Evolutionary conservation across 2,797 vertebrate genomes (phyloP).

Genomic region (Manis pentadactyla): DNA sequence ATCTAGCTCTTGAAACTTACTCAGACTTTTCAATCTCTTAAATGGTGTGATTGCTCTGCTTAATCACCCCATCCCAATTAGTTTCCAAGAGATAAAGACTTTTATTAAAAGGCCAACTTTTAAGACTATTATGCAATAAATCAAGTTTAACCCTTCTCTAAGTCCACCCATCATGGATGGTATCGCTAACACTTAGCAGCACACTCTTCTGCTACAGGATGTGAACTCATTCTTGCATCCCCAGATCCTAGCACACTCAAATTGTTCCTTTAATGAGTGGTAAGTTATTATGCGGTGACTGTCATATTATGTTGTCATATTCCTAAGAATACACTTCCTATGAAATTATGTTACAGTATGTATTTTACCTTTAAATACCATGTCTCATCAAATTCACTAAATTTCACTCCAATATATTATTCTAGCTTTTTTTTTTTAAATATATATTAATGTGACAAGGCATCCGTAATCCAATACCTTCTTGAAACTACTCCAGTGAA

Average conservation of each 20-base stretch:
- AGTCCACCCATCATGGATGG: background rate
- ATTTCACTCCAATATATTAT: background rate
- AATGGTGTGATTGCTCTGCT: background rate
- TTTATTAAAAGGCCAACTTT: background rate
- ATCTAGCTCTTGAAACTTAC: background rate
- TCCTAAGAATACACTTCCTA: background rate
- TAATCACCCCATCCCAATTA: background rate
- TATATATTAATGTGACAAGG: background rate
- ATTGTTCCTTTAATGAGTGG: background rate
- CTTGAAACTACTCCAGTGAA: slow-evolving; percentile 59
- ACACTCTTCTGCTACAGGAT: background rate
- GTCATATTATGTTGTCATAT: background rate
- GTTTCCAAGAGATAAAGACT: background rate
- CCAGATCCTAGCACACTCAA: background rate
- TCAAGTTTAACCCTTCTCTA: background rate
- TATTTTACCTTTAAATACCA: background rate
- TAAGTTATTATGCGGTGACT: slow-evolving; percentile 37
- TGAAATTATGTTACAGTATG: slow-evolving; percentile 17
- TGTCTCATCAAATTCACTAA: background rate
- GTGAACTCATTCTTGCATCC: background rate
- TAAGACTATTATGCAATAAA: background rate
- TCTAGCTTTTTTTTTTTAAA: no score
- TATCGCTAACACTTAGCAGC: background rate
- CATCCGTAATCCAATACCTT: slow-evolving; percentile 31
- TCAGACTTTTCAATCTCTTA: background rate